Conservation (phyloP, 2,797 vertebrate species). For the Bufotes viridis region DNA sequence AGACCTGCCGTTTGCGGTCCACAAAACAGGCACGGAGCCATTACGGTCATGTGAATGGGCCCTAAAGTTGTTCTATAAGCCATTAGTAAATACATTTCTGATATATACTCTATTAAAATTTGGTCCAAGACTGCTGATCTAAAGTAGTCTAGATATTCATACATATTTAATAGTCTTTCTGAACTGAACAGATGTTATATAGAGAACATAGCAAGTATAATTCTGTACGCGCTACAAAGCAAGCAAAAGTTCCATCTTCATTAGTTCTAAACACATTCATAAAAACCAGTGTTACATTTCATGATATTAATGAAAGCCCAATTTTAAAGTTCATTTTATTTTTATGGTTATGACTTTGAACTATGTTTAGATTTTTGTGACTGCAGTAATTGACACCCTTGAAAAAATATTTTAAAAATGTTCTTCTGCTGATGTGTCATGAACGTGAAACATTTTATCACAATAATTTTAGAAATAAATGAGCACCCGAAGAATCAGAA, state of each 20-base stretch:
- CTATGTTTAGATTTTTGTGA: neutral
- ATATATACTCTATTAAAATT: neutral
- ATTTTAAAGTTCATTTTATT: neutral
- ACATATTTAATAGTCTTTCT: constrained; percentile 9
- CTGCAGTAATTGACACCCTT: neutral
- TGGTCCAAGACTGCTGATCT: neutral
- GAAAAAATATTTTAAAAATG: neutral
- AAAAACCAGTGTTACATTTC: neutral
- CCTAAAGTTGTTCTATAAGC: neutral
- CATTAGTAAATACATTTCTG: neutral
- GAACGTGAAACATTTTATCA: neutral
- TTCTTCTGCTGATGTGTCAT: neutral
- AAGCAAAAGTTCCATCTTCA: neutral
- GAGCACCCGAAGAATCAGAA: neutral
- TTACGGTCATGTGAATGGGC: too few species aligned
- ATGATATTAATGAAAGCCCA: neutral
- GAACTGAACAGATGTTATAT: constrained; percentile 14
- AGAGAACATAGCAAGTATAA: neutral
- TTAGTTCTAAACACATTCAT: neutral
- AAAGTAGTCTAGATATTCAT: constrained; percentile 11
- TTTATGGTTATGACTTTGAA: neutral
- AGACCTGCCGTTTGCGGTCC: too few species aligned
- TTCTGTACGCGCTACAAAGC: constrained; percentile 17
- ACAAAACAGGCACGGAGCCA: too few species aligned
- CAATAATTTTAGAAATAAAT: neutral